Evolutionary conservation across 2,113 vertebrate genomes (phyloP).

Genomic region (Plotosus lineatus): DNA sequence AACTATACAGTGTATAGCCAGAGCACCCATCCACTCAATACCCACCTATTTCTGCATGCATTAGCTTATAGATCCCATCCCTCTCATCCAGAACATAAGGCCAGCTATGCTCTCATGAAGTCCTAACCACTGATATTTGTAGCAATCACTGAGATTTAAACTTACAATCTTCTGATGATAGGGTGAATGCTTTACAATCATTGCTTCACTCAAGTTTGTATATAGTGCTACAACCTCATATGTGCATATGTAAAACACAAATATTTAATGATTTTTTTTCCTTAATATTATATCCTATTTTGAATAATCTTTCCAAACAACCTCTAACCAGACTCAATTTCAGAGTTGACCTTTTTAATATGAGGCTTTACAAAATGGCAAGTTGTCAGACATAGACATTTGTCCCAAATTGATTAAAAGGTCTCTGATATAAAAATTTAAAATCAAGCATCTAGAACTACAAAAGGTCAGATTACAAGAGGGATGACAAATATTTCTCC

Average conservation of each 20-base stretch:
- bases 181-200: too few relatives aligned
- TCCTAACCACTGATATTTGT: not conserved
- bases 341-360: slow-evolving; percentile 30
- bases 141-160: not conserved
- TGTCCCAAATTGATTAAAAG: slow-evolving; percentile 42
- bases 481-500: slow-evolving; percentile 15
- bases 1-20: not conserved
- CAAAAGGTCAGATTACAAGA: slow-evolving; percentile 46
- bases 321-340: slow-evolving; percentile 19
- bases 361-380: slow-evolving; percentile 38
- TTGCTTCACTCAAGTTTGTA: not conserved
- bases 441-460: slow-evolving; percentile 23
- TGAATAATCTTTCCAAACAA: slow-evolving; percentile 17
- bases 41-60: not conserved
- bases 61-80: not conserved
- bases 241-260: not conserved
- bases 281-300: not conserved
- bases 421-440: slow-evolving; percentile 30
- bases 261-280: not conserved
- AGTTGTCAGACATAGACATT: slow-evolving; percentile 34
- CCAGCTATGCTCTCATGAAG: not conserved
- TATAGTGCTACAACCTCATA: not conserved
- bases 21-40: not conserved
- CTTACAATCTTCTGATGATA: too few relatives aligned
- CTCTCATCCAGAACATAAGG: not conserved